Evolutionary conservation across 2,888 invertebrate species (phyloP).

Genomic region (Microctonus brassicae): DNA sequence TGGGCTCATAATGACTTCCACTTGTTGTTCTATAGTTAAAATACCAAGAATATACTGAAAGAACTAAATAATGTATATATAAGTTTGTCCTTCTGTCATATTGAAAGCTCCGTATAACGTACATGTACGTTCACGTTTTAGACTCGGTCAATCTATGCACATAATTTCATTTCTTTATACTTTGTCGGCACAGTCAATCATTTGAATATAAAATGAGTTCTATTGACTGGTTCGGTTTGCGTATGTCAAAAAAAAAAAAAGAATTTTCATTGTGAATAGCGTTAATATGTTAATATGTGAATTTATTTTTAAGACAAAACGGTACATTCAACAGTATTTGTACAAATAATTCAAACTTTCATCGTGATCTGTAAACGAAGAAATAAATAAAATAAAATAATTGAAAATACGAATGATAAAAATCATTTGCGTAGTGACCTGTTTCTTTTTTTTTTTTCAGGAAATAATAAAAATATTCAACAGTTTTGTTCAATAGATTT

Average conservation of each 20-base stretch:
- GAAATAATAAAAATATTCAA: too few relatives aligned
- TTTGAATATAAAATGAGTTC: constrained; percentile 13
- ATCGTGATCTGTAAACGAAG: too few relatives aligned
- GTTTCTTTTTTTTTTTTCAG: too few relatives aligned
- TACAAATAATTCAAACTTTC: neutral
- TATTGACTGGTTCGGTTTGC: constrained; percentile 19
- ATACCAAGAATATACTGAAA: constrained; percentile 21
- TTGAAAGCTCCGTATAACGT: neutral
- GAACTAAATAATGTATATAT: neutral
- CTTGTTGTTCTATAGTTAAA: constrained; percentile 13
- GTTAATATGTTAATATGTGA: too few relatives aligned
- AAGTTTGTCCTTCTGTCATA: too few relatives aligned
- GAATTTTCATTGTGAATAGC: neutral
- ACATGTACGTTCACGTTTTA: neutral
- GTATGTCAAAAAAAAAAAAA: neutral
- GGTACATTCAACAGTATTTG: neutral
- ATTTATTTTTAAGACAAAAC: neutral
- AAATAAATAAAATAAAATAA: neutral
- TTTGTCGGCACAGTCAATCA: constrained; percentile 16
- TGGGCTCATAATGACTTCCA: constrained; percentile 1
- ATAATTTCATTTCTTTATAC: neutral
- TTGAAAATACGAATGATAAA: neutral
- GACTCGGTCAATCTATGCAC: neutral
- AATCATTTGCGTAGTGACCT: neutral
- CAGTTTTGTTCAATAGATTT: too few relatives aligned